These are phyloP conservation scores for Mactra quadrangularis DNA, from an alignment of 1,140 invertebrate genomes.

Conservation along the genomic window DNA sequence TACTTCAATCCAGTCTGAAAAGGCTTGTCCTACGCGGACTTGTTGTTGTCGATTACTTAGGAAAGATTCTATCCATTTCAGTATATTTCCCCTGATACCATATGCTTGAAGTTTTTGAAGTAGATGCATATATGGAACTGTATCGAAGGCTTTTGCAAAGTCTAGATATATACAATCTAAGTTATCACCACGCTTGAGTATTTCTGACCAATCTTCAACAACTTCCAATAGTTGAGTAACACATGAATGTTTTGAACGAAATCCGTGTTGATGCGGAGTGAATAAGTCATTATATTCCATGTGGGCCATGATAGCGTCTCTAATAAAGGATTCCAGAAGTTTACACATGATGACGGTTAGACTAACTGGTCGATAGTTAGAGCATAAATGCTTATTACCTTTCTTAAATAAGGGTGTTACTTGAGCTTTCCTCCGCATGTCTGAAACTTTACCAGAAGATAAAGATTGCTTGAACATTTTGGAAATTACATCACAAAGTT, in stretches of 20 bases:
- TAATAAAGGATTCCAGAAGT: constrained; percentile 38
- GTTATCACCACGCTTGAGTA: too few relatives aligned
- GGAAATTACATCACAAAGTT: background rate
- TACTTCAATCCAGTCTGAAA: constrained; percentile 51
- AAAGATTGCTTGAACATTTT: background rate
- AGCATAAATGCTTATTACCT: constrained; percentile 43
- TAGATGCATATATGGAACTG: too few relatives aligned
- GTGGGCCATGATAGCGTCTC: constrained; percentile 44
- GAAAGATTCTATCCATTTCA: constrained; percentile 62
- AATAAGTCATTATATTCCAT: background rate
- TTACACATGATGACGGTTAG: constrained; percentile 58
- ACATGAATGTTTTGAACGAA: too few relatives aligned
- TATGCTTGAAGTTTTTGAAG: constrained; percentile 12
- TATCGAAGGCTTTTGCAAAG: too few relatives aligned
- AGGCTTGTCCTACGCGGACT: constrained; percentile 47
- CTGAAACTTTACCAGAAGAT: background rate
- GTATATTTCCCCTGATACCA: constrained; percentile 9
- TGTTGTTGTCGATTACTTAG: constrained; percentile 55
- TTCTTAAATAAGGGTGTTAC: constrained; percentile 63
- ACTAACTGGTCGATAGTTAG: too few relatives aligned
- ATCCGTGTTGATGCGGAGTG: background rate
- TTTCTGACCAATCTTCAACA: too few relatives aligned
- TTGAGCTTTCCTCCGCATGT: too few relatives aligned
- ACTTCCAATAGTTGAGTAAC: constrained; percentile 1
- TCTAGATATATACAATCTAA: too few relatives aligned